These are phyloP conservation scores for Heliocidaris erythrogramma DNA, from an alignment of 35 echinoderm and acorn worm species.

Conservation along the genomic window DNA sequence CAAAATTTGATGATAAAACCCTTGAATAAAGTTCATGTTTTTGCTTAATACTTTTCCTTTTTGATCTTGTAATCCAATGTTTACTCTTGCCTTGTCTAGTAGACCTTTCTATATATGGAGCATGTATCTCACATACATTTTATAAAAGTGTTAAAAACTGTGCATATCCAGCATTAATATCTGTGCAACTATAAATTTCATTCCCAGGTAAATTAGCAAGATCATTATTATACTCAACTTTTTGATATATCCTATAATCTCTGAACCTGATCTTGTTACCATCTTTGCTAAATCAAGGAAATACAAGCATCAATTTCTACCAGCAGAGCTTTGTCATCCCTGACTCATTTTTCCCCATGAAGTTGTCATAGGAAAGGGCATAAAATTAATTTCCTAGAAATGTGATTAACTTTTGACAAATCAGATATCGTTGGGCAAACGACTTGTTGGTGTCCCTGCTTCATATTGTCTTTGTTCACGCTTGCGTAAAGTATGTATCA, in stretches of 20 bases:
- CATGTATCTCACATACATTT: neutral
- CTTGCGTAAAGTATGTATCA: too few relatives aligned
- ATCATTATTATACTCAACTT: neutral
- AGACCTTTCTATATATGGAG: neutral
- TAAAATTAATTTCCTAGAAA: too few relatives aligned
- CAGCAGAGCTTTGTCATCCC: too few relatives aligned
- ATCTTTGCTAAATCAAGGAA: too few relatives aligned
- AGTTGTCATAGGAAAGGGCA: too few relatives aligned
- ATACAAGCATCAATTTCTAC: too few relatives aligned
- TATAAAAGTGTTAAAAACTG: neutral
- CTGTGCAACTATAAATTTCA: too few relatives aligned
- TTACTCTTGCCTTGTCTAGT: constrained; percentile 1
- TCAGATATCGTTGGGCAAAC: too few relatives aligned
- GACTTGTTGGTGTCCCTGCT: too few relatives aligned
- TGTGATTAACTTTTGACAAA: too few relatives aligned
- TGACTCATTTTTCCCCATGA: too few relatives aligned
- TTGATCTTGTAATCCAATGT: constrained; percentile 18
- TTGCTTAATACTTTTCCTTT: neutral
- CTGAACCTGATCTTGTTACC: neutral
- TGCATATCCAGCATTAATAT: constrained; percentile 14
- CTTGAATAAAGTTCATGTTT: constrained; percentile 35
- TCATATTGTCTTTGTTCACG: too few relatives aligned
- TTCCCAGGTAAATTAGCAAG: constrained; percentile 24
- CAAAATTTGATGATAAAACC: neutral
- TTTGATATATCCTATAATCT: constrained; percentile 8